Evolutionary conservation across 2,113 vertebrate species (phyloP), one percentile per base, ranked within the genome.

Genomic region (Leptodactylus fuscus): DNA sequence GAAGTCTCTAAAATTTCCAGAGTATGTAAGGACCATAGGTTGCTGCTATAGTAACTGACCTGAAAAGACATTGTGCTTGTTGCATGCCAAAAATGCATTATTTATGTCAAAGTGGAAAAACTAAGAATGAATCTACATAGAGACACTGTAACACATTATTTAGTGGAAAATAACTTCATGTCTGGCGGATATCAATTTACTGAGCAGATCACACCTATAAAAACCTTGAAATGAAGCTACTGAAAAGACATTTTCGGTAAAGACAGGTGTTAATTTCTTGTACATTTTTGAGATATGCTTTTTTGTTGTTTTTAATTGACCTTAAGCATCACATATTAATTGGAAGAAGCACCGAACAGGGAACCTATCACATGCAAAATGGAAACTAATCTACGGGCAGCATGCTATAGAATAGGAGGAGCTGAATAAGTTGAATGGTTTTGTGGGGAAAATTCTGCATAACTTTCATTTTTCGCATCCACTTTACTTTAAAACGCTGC

Each of bases 71-170:
- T 9, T 41, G 41, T 41, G 41, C 9, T 41, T 41, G 41, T 41
- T 41, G 9, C 41, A 41, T 41, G 41, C 5, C 41, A 58, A 24
- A 55, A 55, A 55, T 55, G 9, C 55, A 55, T 5, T 55, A 55
- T 55, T 22, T 22, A 55, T 55, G 22, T 24, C n/a, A 58, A 58
- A 58, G n/a, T 24, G 5, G 55, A 11, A n/a, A 24, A 58, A 58
- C 55, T 58, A 58, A 58, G 24, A 58, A 58, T 58, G 55, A 58
- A 58, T 58, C 55, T 58, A 58, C 55, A 24, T 58, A 58, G 55
- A 24, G 22, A n/a, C n/a, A 58, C 24, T 58, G 13, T 62, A 62
- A 29, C 24, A 15, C 58, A 62, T 62, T 62, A 62, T 29, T 62
- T 24, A 13, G 58, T 62, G 58, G 58, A 62, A 62, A 62, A 62